Percentiles rank a stretch among this genome's conserved stretches.
Conservation (phyloP, 2,797 vertebrate species). For the Urophycis tenuis region DNA sequence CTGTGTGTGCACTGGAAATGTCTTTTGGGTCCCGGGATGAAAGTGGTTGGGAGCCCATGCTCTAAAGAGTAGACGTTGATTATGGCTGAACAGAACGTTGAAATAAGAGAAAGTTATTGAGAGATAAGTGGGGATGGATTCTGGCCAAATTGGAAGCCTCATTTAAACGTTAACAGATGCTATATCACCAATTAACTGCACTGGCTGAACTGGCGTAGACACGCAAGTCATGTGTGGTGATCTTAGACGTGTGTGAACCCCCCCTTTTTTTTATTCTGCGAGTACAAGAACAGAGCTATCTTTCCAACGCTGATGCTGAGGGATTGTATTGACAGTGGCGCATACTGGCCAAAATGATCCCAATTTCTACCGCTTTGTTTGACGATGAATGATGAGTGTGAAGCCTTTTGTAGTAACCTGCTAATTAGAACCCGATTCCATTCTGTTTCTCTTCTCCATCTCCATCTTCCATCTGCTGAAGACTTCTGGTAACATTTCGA, state of each 20-base stretch:
- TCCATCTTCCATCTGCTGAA: too few species aligned
- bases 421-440: neutral
- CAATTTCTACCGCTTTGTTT: conserved; percentile 8
- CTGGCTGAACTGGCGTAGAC: neutral
- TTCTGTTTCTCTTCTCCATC: neutral
- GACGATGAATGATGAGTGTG: conserved; percentile 34
- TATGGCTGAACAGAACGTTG: neutral
- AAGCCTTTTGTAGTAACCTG: conserved; percentile 10
- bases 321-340: neutral
- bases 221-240: neutral
- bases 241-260: neutral
- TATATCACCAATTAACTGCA: too few species aligned
- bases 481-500: too few species aligned
- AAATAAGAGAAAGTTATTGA: neutral
- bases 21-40: neutral
- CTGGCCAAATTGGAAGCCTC: too few species aligned
- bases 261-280: too few species aligned
- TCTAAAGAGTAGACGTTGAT: neutral
- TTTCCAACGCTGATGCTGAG: neutral
- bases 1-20: neutral
- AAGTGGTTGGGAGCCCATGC: neutral
- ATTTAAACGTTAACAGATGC: too few species aligned
- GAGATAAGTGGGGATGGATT: too few species aligned
- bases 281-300: neutral
- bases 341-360: neutral